Base-by-base conservation (phyloP, 1,140 invertebrate genomes). In the Zaprionus capensis region DNA sequence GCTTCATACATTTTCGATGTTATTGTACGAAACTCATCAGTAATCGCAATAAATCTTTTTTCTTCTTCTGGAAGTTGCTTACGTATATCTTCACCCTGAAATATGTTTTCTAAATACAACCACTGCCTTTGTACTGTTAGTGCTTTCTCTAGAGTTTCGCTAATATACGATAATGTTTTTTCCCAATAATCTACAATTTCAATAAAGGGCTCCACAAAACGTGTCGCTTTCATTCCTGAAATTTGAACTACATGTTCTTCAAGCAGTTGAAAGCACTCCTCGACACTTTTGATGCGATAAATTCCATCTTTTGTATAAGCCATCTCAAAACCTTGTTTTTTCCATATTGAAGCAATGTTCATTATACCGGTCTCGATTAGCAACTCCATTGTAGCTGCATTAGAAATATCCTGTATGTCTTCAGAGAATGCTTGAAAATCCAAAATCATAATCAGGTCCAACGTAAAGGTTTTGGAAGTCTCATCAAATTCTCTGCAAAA, bases 51-150 rank as follows among this genome's bases (percentile, higher is more conserved):
- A 93, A 97, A 98, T 80, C 96, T 95, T 81, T 94, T 94, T 2
- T 96, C 94, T 93, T 98, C 97, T 62, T 94, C 94, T 1, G 97
- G 97, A 41, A 98, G 92, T 92, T 98, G 97, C 78, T 96, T 96
- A 81, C 96, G 94, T 65, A 98, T 97, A 92, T 98, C 97, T 93
- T 97, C 97, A 2, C 96, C 96, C 80, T 93, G 94, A 93, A 98
- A 98, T 84, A 98, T 97, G 92, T 96, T 97, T 94, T 97, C 96
- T 26, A 98, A 93, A 91, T 97, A 97, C 51, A 97, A 93, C 94
- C 96, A 98, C 74, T 96, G 95, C 49, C 96, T 94, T 93, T 98
- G 97, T 3, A 97, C 96, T 81, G 94, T 94, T 9, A 97, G 92
- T 20, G 95, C 94, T 78, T 95, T 95, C 94, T 98, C 97, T 22